Percentiles rank a stretch among this genome's conserved stretches.
Conservation (phyloP, 2,113 vertebrate genomes). For the Dolichallabes microphthalmus region DNA sequence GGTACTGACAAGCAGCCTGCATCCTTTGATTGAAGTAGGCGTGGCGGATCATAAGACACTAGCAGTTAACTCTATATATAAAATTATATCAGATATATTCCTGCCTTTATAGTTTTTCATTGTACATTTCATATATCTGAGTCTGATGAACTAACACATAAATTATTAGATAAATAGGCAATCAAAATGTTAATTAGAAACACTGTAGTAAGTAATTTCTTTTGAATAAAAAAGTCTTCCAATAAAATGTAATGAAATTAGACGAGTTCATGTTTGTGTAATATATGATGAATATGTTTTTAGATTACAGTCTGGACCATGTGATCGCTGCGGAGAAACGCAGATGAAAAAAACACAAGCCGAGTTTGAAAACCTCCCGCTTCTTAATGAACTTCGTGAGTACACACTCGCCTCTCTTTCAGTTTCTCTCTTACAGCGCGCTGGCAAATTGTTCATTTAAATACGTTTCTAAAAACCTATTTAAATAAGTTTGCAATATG, state of each 20-base stretch:
- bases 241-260: neutral
- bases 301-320: constrained; percentile 82
- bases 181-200: too few species aligned
- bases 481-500: neutral
- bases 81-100: too few species aligned
- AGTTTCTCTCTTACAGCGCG: neutral
- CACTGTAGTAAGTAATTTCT: too few species aligned
- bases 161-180: too few species aligned
- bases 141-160: too few species aligned
- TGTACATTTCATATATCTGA: too few species aligned
- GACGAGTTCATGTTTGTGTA: neutral
- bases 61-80: too few species aligned
- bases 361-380: constrained; percentile 79
- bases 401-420: constrained; percentile 28
- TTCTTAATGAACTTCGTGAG: constrained; percentile 87
- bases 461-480: neutral
- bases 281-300: constrained; percentile 16
- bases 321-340: constrained; percentile 83
- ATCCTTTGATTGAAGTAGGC: too few species aligned
- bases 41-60: too few species aligned
- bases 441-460: neutral
- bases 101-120: too few species aligned
- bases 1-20: too few species aligned
- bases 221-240: too few species aligned
- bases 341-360: constrained; percentile 80